phyloP scores from a whole-genome alignment of 1,140 invertebrate genomes.

The Habropoda laboriosa region DNA sequence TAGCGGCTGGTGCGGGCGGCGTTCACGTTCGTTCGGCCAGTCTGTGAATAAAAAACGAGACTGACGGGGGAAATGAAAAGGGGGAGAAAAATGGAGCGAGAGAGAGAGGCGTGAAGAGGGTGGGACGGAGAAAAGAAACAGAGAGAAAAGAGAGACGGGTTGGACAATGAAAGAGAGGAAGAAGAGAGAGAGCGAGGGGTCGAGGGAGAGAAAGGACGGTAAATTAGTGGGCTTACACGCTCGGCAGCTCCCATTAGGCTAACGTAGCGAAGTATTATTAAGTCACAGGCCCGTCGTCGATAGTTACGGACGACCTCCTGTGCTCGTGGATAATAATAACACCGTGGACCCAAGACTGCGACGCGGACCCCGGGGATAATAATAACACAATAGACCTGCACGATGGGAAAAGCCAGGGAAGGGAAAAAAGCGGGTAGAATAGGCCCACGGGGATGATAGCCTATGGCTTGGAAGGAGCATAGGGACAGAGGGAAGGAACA shows the following conservation, averaged over 20 bases:
- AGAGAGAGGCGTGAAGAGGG: conserved; percentile 11
- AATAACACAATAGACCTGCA: conserved; percentile 63
- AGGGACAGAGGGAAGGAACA: not conserved
- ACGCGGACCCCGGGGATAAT: conserved; percentile 57
- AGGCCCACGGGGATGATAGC: conserved; percentile 13
- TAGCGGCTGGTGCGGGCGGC: conserved; percentile 23
- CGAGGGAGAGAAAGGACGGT: conserved; percentile 54
- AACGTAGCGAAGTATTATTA: conserved; percentile 76
- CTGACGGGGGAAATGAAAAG: conserved; percentile 1
- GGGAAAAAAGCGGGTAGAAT: conserved; percentile 38
- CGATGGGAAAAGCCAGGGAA: conserved; percentile 58
- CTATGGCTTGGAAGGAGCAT: not conserved
- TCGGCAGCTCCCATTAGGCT: conserved; percentile 74
- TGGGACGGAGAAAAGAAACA: not conserved
- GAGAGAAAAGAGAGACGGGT: not conserved
- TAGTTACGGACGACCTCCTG: conserved; percentile 73
- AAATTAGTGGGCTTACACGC: conserved; percentile 77
- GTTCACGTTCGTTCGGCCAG: conserved; percentile 18
- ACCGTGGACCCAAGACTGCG: conserved; percentile 54
- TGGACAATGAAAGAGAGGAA: conserved; percentile 39
- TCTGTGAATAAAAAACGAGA: conserved; percentile 39
- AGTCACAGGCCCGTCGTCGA: conserved; percentile 72
- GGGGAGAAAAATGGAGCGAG: not conserved
- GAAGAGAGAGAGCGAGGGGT: conserved; percentile 17
- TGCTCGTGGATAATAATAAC: conserved; percentile 74